Base-by-base conservation (phyloP, 2,113 vertebrate species). In the Thomomys bottae region DNA sequence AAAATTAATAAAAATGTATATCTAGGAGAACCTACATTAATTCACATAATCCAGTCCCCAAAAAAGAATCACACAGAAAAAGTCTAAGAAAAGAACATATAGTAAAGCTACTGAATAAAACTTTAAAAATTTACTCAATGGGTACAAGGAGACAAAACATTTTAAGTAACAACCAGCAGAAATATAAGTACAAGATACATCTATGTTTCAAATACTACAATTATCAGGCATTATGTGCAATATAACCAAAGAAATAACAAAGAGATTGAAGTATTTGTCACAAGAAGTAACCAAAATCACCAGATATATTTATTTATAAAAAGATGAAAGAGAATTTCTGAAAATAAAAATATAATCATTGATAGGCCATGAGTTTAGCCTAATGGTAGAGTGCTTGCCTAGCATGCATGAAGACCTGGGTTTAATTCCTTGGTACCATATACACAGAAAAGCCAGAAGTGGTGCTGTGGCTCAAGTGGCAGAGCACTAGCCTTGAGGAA, bases 231-330 rank as follows among this genome's bases (percentile, higher is more conserved):
- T 64, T 64, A 67, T n/a, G 32, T 81, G 26, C 21, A 63, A 63
- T 64, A 85, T 61, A 8, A 24, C 73, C 88, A 95, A 81, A 95
- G 26, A 93, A 71, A 89, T 82, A 78, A 86, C n/a, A 78, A 63
- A 75, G 36, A 63, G 32, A 20, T 23, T 49, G 28, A 67, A 59
- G 77, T n/a, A 91, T 36, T 20, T 68, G 17, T 66, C 79, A 67
- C 10, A 57, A 73, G 21, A 78, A 95, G 76, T 17, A 81, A 64
- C 71, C 88, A 76, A 93, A 91, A 70, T 66, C 34, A 84, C 24
- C 73, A 84, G 10, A 8, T 18, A 54, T 87, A 66, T 61, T 84
- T n/a, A n/a, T n/a, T n/a, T n/a, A n/a, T n/a, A n/a, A n/a, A n/a
- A n/a, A n/a, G n/a, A n/a, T n/a, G n/a, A n/a, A n/a, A n/a, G n/a